These are phyloP conservation scores for Hypanus sabinus DNA, from an alignment of 2,113 vertebrate genomes.

Conservation along the genomic window DNA sequence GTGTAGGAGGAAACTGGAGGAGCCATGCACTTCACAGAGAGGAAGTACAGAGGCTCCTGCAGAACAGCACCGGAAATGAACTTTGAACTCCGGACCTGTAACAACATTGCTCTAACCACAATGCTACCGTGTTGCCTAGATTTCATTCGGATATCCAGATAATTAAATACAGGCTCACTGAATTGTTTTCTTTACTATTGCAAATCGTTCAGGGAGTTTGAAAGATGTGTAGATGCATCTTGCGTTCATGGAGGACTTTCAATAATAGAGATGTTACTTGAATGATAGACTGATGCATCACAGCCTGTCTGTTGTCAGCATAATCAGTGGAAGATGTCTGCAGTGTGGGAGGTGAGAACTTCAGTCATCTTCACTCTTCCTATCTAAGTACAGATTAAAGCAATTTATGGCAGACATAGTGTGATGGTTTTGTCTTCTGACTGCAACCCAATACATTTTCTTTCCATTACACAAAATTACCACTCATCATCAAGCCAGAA, in stretches of 20 bases:
- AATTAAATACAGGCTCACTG: neutral
- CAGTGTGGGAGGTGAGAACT: conserved; percentile 22
- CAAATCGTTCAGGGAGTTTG: neutral
- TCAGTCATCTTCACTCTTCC: conserved; percentile 26
- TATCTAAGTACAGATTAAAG: neutral
- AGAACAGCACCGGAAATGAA: no score
- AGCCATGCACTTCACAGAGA: no score
- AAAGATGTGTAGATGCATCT: neutral
- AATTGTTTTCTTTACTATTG: conserved; percentile 18
- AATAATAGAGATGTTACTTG: neutral
- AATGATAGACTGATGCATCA: neutral
- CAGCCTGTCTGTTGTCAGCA: neutral
- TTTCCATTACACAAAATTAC: conserved; percentile 18
- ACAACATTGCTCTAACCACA: no score
- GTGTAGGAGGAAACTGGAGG: no score
- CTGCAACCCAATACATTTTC: neutral
- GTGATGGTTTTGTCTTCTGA: conserved; percentile 2
- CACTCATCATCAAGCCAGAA: neutral
- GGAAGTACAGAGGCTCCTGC: no score
- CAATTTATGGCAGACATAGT: neutral
- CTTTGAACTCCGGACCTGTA: no score
- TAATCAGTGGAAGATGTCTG: conserved; percentile 24
- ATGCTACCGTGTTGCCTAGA: no score
- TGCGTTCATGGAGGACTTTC: conserved; percentile 8
- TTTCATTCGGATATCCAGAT: neutral